Evolutionary conservation across 2,113 vertebrate genomes (phyloP).

Genomic region (Malurus cyaneus): DNA sequence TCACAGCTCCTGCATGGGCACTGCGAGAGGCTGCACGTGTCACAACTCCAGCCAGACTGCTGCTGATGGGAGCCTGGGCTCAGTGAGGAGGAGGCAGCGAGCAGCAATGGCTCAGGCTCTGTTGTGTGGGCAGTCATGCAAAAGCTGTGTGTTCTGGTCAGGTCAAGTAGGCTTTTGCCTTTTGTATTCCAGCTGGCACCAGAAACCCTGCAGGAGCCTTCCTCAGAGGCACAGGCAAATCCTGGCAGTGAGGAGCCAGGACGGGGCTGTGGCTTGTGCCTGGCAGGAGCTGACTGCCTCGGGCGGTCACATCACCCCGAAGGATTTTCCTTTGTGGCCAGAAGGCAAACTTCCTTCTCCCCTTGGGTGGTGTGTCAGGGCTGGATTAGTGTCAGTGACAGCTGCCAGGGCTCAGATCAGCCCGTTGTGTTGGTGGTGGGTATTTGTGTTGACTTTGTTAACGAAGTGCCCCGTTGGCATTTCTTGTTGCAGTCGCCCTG

Average conservation of each 20-base stretch:
- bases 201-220: background rate
- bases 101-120: background rate
- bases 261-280: background rate
- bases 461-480: background rate
- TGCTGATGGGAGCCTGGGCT: background rate
- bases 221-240: background rate
- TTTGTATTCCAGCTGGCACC: background rate
- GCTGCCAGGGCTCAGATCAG: fast-evolving
- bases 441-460: background rate
- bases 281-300: background rate
- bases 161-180: background rate
- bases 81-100: background rate
- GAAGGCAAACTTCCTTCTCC: background rate
- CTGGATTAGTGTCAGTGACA: background rate
- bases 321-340: fast-evolving
- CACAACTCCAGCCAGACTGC: background rate
- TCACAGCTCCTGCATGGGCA: background rate
- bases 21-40: background rate
- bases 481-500: background rate
- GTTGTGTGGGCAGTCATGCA: background rate
- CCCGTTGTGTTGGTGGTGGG: background rate
- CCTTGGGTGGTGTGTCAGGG: background rate
- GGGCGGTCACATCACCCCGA: background rate
- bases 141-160: background rate
- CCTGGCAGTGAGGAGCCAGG: background rate